These are phyloP conservation scores for Ophion obscuratus DNA, from an alignment of 2,888 invertebrate genomes.

Conservation along the genomic window DNA sequence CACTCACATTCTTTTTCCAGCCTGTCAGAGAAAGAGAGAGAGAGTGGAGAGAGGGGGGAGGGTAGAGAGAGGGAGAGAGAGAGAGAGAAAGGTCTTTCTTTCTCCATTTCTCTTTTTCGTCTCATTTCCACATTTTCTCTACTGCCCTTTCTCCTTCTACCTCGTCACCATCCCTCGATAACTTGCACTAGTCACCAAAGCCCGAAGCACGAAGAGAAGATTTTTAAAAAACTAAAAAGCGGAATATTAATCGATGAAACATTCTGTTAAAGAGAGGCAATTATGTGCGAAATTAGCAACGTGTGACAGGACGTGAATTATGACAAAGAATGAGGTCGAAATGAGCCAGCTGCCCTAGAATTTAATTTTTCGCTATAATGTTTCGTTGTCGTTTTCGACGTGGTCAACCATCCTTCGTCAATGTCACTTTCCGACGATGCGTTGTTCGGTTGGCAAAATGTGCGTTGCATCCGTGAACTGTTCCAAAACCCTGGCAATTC, in stretches of 20 bases:
- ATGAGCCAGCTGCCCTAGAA: too few species aligned
- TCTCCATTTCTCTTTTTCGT: slow-evolving; percentile 39
- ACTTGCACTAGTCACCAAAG: slow-evolving; percentile 44
- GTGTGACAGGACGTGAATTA: slow-evolving; percentile 2
- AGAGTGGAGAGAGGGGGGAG: background rate
- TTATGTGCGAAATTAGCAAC: slow-evolving; percentile 43
- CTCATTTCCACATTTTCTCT: slow-evolving; percentile 60
- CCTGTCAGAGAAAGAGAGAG: background rate
- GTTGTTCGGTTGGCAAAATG: background rate
- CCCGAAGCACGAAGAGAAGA: slow-evolving; percentile 9
- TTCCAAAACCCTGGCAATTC: slow-evolving; percentile 29
- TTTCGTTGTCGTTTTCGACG: too few species aligned
- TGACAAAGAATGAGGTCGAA: too few species aligned
- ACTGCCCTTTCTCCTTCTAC: slow-evolving; percentile 26
- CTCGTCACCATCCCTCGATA: slow-evolving; percentile 23
- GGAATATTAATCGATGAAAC: slow-evolving; percentile 35
- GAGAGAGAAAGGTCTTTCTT: background rate
- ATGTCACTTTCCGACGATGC: too few species aligned
- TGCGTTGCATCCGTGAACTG: background rate
- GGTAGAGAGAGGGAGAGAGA: background rate
- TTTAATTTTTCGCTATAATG: too few species aligned
- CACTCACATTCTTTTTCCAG: slow-evolving; percentile 27
- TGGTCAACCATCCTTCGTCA: too few species aligned
- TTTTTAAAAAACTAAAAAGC: background rate
- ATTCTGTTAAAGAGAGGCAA: slow-evolving; percentile 29